Percentiles rank a stretch among this genome's conserved stretches.
Evolutionary conservation across 2,888 invertebrate genomes (phyloP).

Genomic region (Reticulitermes lucifugus): DNA sequence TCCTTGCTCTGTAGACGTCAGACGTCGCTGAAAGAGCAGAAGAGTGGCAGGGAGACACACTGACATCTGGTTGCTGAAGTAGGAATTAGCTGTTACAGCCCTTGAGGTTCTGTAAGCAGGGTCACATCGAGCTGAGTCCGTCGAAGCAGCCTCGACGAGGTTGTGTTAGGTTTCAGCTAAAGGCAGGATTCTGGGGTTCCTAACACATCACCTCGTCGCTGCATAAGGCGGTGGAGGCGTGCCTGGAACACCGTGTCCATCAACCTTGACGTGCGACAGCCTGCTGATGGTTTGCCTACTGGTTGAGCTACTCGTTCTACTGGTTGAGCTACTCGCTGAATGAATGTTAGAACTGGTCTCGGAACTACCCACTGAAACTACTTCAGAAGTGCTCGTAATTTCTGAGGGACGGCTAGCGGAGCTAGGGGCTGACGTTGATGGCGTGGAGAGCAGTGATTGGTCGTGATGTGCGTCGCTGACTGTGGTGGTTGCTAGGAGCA

Average conservation of each 20-base stretch:
- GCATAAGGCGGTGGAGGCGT: conserved; percentile 47
- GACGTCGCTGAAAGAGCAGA: too few relatives aligned
- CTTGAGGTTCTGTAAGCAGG: too few relatives aligned
- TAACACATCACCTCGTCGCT: conserved; percentile 42
- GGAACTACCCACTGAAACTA: background rate
- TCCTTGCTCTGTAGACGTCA: too few relatives aligned
- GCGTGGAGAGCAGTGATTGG: conserved; percentile 27
- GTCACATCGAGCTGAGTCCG: too few relatives aligned
- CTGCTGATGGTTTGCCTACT: conserved; percentile 2
- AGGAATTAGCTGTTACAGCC: too few relatives aligned
- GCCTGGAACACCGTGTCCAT: conserved; percentile 15
- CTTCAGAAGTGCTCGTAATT: background rate
- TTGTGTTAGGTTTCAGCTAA: background rate
- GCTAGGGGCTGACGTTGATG: conserved; percentile 23
- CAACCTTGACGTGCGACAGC: background rate
- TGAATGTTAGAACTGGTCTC: background rate
- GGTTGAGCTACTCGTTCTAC: background rate
- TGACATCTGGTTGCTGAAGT: too few relatives aligned
- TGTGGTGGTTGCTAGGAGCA: conserved; percentile 62
- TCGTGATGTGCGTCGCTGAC: background rate
- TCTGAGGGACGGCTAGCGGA: background rate
- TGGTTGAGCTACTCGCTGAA: background rate
- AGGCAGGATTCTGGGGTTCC: background rate
- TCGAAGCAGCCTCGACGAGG: background rate
- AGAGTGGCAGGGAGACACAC: too few relatives aligned